phyloP scores from a whole-genome alignment of 2,888 invertebrate species.

The Amblyjoppa proteus region DNA sequence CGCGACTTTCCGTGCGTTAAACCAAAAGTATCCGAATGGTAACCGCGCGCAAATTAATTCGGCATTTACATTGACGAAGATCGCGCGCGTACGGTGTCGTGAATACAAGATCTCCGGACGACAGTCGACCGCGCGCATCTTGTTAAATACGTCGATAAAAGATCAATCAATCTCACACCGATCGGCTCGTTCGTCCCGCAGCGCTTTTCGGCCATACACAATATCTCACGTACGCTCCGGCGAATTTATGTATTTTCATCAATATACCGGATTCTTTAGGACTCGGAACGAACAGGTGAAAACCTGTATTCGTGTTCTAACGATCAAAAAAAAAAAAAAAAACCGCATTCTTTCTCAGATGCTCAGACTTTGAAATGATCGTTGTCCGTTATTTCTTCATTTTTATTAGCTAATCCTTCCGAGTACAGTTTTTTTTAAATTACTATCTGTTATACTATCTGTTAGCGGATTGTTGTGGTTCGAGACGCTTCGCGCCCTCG shows the following conservation, averaged over 20 bases:
- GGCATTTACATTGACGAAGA: conserved; percentile 5
- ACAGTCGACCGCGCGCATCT: background rate
- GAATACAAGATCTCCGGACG: conserved; percentile 15
- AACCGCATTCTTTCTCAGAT: conserved; percentile 13
- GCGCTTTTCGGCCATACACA: background rate
- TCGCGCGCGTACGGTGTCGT: background rate
- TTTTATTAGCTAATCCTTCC: background rate
- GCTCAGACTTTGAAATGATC: background rate
- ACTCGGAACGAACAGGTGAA: background rate
- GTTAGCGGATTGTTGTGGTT: no score
- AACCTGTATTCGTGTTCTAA: background rate
- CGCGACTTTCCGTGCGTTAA: background rate
- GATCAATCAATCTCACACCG: conserved; percentile 8
- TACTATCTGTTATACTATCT: no score
- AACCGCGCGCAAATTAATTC: conserved; percentile 4
- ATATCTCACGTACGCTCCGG: background rate
- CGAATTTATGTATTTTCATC: background rate
- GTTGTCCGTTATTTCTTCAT: background rate
- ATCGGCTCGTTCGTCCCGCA: conserved; percentile 3
- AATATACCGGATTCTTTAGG: background rate
- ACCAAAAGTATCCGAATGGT: background rate
- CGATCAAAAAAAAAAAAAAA: conserved; percentile 3
- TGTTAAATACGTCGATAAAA: conserved; percentile 19
- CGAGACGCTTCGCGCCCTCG: no score
- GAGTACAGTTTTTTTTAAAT: background rate